A percentile compares a stretch with the other conserved stretches of the same genome.
Conservation (phyloP, 1,140 invertebrate species). For the Drosophila orosa region DNA sequence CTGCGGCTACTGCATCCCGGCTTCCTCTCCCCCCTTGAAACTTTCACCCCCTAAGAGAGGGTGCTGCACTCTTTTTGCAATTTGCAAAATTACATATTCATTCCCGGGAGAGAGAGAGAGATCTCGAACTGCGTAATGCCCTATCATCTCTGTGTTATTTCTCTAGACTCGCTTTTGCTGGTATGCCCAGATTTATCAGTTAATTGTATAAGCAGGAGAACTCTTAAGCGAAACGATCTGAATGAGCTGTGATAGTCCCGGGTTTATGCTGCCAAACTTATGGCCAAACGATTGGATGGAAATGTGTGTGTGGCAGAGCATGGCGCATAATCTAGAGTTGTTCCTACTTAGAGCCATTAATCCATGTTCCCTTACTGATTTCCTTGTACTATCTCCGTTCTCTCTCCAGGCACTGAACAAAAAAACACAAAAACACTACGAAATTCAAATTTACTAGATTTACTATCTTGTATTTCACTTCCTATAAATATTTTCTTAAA, state of each 20-base stretch:
- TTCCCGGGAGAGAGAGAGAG: background rate
- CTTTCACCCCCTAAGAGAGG: conserved; percentile 47
- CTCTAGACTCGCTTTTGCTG: background rate
- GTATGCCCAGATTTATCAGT: conserved; percentile 39
- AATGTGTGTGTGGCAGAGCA: conserved; percentile 10
- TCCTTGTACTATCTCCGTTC: conserved; percentile 9
- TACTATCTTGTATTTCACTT: background rate
- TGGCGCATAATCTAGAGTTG: conserved; percentile 12
- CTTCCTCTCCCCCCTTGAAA: background rate
- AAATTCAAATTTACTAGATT: background rate
- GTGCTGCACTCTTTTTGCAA: conserved; percentile 49
- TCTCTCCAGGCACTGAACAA: conserved; percentile 2
- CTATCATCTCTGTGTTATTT: conserved; percentile 18
- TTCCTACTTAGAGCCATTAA: conserved; percentile 10
- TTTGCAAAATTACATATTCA: conserved; percentile 30
- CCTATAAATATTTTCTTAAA: background rate
- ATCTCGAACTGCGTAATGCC: conserved; percentile 14
- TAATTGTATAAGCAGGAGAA: conserved; percentile 30
- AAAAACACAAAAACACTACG: background rate
- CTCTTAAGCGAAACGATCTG: conserved; percentile 17
- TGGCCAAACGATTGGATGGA: conserved; percentile 27
- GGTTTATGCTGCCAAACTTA: background rate
- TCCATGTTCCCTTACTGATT: conserved; percentile 9
- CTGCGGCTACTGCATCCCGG: conserved; percentile 19
- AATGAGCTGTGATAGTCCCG: conserved; percentile 6